Conservation (phyloP, 1,140 invertebrate species). For the Hormaphis cornu region DNA sequence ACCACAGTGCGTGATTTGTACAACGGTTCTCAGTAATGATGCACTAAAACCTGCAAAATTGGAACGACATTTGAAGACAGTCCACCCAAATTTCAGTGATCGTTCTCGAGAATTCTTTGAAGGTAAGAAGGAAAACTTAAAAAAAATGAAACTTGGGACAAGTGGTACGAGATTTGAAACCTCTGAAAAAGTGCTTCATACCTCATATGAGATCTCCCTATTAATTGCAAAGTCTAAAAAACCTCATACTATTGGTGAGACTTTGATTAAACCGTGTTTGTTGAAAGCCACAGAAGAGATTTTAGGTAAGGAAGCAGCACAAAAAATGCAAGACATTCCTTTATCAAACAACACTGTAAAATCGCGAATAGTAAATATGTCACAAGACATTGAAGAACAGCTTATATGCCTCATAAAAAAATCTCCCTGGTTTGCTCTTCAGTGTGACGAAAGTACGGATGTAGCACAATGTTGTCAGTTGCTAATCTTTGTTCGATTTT, state of each 20-base stretch:
- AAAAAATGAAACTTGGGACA: conserved; percentile 38
- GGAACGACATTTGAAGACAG: conserved; percentile 36
- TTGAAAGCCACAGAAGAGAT: conserved; percentile 27
- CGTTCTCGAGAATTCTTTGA: conserved; percentile 37
- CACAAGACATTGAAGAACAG: conserved; percentile 34
- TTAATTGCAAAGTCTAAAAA: conserved; percentile 34
- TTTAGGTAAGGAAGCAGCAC: conserved; percentile 15
- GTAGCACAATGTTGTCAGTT: conserved; percentile 9
- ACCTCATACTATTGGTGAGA: conserved; percentile 37
- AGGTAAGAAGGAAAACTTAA: conserved; percentile 36
- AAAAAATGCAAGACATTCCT: conserved; percentile 33
- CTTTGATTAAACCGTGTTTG: conserved; percentile 36
- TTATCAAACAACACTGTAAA: conserved; percentile 35
- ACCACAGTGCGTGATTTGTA: conserved; percentile 37
- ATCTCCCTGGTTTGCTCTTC: conserved; percentile 29
- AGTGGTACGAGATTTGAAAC: conserved; percentile 33
- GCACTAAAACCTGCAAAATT: conserved; percentile 36
- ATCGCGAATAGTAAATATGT: conserved; percentile 29
- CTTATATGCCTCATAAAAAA: conserved; percentile 34
- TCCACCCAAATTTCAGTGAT: conserved; percentile 35
- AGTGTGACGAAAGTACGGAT: conserved; percentile 15
- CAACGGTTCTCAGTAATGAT: conserved; percentile 37
- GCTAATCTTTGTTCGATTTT: conserved; percentile 17
- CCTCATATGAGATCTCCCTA: conserved; percentile 36
- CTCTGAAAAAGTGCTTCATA: conserved; percentile 35